Evolutionary conservation across 1,140 invertebrate species (phyloP).

Genomic region (Euura lappo): DNA sequence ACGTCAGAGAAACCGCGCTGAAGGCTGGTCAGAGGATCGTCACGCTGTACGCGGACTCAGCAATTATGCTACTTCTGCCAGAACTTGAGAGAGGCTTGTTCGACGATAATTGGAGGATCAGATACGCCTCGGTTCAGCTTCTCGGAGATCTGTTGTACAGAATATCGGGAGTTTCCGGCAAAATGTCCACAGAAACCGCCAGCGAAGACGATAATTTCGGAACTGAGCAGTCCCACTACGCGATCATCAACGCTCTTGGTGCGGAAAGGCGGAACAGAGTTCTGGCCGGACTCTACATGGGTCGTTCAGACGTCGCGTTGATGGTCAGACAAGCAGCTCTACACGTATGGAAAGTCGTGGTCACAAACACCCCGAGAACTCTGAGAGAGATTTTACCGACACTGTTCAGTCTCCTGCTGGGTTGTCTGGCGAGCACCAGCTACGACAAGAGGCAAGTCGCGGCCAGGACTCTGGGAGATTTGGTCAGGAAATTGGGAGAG

Average conservation of each 20-base stretch:
- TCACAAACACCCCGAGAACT: constrained; percentile 95
- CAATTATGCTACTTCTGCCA: constrained; percentile 91
- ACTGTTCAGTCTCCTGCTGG: constrained; percentile 88
- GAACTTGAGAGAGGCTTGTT: constrained; percentile 94
- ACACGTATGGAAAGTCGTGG: constrained; percentile 97
- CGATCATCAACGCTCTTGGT: constrained; percentile 89
- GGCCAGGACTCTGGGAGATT: constrained; percentile 93
- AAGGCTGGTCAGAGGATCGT: constrained; percentile 97
- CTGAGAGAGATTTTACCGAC: constrained; percentile 96
- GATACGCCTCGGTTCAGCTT: constrained; percentile 94
- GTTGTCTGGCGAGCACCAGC: constrained; percentile 93
- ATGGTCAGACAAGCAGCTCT: constrained; percentile 97
- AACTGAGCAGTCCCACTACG: constrained; percentile 93
- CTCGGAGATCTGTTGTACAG: constrained; percentile 96
- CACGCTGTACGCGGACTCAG: constrained; percentile 94
- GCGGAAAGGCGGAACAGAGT: constrained; percentile 90
- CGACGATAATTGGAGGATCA: constrained; percentile 98
- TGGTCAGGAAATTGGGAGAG: constrained; percentile 97
- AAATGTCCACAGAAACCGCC: constrained; percentile 98
- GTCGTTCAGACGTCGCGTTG: constrained; percentile 93
- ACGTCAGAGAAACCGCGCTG: constrained; percentile 95
- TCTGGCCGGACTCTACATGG: constrained; percentile 96
- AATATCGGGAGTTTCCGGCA: constrained; percentile 96
- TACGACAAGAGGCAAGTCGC: constrained; percentile 96
- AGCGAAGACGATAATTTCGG: constrained; percentile 99